phyloP scores from a whole-genome alignment of 2,797 vertebrate species.

The Sitta carolinensis region DNA sequence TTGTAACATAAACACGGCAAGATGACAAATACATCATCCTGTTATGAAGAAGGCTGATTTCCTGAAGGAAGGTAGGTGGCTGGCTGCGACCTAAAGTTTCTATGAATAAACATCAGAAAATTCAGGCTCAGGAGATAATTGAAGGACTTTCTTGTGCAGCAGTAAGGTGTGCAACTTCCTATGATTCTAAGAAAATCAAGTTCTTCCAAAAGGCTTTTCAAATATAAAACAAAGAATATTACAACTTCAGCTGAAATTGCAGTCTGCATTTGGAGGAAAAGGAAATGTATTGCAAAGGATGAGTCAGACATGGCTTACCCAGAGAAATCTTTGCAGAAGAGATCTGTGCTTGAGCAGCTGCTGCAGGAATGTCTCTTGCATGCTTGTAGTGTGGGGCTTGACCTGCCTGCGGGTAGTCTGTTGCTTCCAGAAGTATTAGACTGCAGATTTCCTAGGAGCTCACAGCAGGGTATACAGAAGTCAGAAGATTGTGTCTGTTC shows the following conservation, averaged over 20 bases:
- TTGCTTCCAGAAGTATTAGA: neutral
- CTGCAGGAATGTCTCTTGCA: neutral
- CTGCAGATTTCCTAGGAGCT: neutral
- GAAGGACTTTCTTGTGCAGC: conserved; percentile 11
- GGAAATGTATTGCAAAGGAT: neutral
- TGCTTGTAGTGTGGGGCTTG: neutral
- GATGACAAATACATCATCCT: conserved; percentile 16
- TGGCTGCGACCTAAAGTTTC: conserved; percentile 33
- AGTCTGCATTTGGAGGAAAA: neutral
- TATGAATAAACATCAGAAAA: conserved; percentile 42
- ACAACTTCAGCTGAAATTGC: neutral
- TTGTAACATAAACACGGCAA: conserved; percentile 52
- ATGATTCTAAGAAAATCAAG: conserved; percentile 21
- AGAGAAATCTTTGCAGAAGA: neutral
- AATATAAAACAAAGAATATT: neutral
- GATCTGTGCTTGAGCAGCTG: neutral
- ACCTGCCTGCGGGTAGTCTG: neutral
- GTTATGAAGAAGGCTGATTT: conserved; percentile 41
- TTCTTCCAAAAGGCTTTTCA: neutral
- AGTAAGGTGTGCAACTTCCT: neutral
- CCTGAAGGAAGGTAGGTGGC: conserved; percentile 40
- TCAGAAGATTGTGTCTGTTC: neutral
- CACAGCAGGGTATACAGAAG: neutral
- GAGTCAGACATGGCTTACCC: neutral
- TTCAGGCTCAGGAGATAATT: neutral